Conservation (phyloP, 1,140 invertebrate genomes). For the Gonatopus flavifemur region DNA sequence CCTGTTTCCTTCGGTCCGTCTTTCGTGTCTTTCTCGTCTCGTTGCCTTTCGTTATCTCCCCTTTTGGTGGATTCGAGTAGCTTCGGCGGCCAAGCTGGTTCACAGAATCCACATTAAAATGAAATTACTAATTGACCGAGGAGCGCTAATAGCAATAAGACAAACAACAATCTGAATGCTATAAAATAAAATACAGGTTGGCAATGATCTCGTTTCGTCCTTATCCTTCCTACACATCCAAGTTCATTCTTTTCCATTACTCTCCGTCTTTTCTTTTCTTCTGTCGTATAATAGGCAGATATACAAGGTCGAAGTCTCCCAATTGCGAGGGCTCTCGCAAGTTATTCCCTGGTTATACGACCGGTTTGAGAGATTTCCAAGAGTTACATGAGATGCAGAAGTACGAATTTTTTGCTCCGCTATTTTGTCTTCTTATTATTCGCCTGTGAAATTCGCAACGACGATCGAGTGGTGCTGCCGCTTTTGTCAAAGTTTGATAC, state of each 20-base stretch:
- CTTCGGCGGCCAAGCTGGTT: conserved; percentile 34
- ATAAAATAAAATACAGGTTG: conserved; percentile 57
- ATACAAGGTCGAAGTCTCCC: conserved; percentile 10
- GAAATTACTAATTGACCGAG: conserved; percentile 58
- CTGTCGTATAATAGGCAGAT: too few relatives aligned
- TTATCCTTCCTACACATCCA: not conserved
- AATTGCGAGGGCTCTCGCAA: not conserved
- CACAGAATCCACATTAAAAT: conserved; percentile 57
- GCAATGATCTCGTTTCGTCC: conserved; percentile 21
- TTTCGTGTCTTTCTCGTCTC: not conserved
- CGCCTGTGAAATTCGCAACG: too few relatives aligned
- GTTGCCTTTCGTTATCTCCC: not conserved
- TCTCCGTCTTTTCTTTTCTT: not conserved
- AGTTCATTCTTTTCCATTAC: not conserved
- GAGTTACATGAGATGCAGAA: conserved; percentile 32
- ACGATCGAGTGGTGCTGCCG: too few relatives aligned
- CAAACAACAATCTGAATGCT: conserved; percentile 57
- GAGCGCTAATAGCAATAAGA: conserved; percentile 59
- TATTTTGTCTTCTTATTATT: conserved; percentile 19
- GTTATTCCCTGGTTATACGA: conserved; percentile 39
- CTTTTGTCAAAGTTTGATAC: too few relatives aligned
- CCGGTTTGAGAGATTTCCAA: conserved; percentile 49
- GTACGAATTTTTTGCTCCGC: conserved; percentile 31
- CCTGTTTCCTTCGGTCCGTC: conserved; percentile 6
- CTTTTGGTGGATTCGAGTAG: too few relatives aligned